A percentile compares a stretch with the other conserved stretches of the same genome.
phyloP scores from a whole-genome alignment of 2,888 invertebrate species.

The Electrophaes corylata region DNA sequence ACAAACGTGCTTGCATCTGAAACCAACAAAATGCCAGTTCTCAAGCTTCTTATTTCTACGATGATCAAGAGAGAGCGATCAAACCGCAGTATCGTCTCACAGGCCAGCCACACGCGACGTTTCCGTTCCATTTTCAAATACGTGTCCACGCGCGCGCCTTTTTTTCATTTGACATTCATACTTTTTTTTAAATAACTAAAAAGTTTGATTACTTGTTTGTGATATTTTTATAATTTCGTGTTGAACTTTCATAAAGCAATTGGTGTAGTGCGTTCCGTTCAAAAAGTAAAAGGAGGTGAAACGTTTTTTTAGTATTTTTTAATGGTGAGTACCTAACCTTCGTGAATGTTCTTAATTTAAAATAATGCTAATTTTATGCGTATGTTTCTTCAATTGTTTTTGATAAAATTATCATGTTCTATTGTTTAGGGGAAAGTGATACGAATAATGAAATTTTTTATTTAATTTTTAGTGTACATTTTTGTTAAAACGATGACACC shows the following conservation, averaged over 20 bases:
- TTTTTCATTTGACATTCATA: conserved; percentile 30
- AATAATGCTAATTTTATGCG: conserved; percentile 11
- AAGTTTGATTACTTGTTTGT: conserved; percentile 34
- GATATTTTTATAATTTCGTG: conserved; percentile 42
- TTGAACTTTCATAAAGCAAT: conserved; percentile 35
- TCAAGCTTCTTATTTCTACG: conserved; percentile 53
- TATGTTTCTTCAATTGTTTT: conserved; percentile 5
- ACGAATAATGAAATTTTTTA: not conserved
- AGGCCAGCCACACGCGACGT: conserved; percentile 54
- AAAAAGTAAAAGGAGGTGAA: conserved; percentile 76
- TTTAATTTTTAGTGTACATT: no score
- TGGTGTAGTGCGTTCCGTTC: conserved; percentile 37
- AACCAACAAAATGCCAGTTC: conserved; percentile 29
- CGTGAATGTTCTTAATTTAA: conserved; percentile 15
- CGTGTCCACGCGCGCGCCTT: conserved; percentile 56
- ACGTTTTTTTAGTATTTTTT: conserved; percentile 57
- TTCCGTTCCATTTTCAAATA: conserved; percentile 54
- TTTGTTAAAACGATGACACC: no score
- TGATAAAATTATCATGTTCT: not conserved
- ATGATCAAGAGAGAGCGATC: conserved; percentile 69
- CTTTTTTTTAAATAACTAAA: conserved; percentile 29
- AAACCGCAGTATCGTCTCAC: conserved; percentile 61
- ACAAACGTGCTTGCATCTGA: conserved; percentile 9
- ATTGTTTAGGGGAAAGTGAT: conserved; percentile 1
- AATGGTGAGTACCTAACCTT: conserved; percentile 54